Evolutionary conservation across 2,797 vertebrate species (phyloP).

Genomic region (Chlorospingus semifuscus): DNA sequence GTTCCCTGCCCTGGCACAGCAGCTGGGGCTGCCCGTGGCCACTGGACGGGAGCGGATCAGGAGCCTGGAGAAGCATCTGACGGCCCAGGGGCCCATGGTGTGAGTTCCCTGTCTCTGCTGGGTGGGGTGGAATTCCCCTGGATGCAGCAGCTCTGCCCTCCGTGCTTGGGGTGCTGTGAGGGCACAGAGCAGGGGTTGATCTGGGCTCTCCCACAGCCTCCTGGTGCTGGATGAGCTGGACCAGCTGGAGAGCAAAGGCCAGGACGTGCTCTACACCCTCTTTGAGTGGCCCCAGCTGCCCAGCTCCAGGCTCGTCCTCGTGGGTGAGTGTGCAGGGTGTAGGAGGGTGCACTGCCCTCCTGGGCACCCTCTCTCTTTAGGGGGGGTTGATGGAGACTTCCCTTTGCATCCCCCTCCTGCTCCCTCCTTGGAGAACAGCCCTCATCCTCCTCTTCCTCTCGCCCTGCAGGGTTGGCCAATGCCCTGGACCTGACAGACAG

Average conservation of each 20-base stretch:
- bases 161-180: neutral
- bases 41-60: conserved; percentile 59
- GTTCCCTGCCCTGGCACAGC: conserved; percentile 84
- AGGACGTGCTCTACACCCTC: conserved; percentile 94
- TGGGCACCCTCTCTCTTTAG: too few species aligned
- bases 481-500: conserved; percentile 93
- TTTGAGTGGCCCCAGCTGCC: conserved; percentile 91
- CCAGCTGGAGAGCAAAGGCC: conserved; percentile 92
- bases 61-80: conserved; percentile 82
- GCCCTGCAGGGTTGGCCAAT: conserved; percentile 86
- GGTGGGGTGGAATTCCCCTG: accelerated
- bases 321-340: conserved; percentile 78
- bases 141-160: neutral
- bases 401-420: neutral
- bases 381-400: accelerated
- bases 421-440: neutral
- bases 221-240: conserved; percentile 96
- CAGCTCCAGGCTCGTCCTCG: conserved; percentile 84
- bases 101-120: conserved; percentile 72
- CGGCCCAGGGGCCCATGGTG: conserved; percentile 82
- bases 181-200: neutral
- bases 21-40: conserved; percentile 65
- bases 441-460: neutral
- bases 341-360: neutral
- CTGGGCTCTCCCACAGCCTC: conserved; percentile 69